phyloP scores from a whole-genome alignment of 2,797 vertebrate species.

The Takifugu rubripes region DNA sequence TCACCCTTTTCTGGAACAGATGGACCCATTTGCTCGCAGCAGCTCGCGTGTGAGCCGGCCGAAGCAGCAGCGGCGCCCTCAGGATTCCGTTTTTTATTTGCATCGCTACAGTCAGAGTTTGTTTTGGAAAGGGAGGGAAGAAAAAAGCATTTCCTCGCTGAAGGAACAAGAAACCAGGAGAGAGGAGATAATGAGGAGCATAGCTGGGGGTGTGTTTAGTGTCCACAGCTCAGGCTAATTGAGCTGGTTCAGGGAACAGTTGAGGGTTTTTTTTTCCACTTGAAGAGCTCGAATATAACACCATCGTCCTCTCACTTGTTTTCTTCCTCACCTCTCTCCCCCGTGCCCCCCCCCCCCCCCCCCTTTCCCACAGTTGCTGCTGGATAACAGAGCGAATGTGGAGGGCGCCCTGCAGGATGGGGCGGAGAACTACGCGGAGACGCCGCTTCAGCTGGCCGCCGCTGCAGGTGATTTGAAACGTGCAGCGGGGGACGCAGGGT shows the following conservation, averaged over 20 bases:
- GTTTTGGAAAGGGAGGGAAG: background rate
- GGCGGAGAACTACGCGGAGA: constrained; percentile 79
- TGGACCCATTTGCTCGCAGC: constrained; percentile 8
- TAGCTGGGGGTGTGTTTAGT: constrained; percentile 27
- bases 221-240: constrained; percentile 21
- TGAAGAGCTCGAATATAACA: constrained; percentile 40
- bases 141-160: constrained; percentile 14
- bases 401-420: constrained; percentile 79
- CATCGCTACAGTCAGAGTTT: constrained; percentile 18
- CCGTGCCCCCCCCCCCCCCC: background rate
- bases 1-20: background rate
- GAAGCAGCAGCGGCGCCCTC: constrained; percentile 26
- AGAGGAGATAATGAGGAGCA: constrained; percentile 28
- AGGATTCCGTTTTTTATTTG: constrained; percentile 39
- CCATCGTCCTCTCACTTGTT: constrained; percentile 30
- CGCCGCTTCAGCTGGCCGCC: constrained; percentile 80
- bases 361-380: constrained; percentile 66
- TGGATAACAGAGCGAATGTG: constrained; percentile 77
- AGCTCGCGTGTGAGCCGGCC: constrained; percentile 19
- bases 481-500: background rate
- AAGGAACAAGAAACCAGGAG: constrained; percentile 16
- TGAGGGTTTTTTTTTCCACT: constrained; percentile 17
- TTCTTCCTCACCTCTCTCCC: constrained; percentile 5
- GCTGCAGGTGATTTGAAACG: constrained; percentile 71
- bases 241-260: constrained; percentile 31